These are phyloP conservation scores for Drosophila suzukii DNA, from an alignment of 1,140 invertebrate species.

Conservation along the genomic window DNA sequence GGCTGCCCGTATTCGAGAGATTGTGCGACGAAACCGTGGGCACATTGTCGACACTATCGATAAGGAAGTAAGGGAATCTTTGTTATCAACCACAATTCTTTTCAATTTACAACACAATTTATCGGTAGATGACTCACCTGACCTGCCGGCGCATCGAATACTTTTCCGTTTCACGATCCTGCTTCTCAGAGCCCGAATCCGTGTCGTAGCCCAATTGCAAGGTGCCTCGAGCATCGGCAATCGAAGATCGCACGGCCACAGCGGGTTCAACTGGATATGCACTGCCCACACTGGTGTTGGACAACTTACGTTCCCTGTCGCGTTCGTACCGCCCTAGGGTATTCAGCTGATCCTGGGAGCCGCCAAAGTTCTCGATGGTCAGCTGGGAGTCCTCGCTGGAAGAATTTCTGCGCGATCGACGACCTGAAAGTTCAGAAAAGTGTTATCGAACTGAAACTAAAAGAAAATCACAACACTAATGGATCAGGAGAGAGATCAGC, in stretches of 20 bases:
- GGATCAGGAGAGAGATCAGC: neutral
- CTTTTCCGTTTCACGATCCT: slow-evolving; percentile 86
- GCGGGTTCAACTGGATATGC: slow-evolving; percentile 85
- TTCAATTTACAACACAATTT: no score
- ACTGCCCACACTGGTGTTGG: slow-evolving; percentile 87
- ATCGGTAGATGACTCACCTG: slow-evolving; percentile 50
- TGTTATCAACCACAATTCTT: neutral
- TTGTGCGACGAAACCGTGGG: slow-evolving; percentile 69
- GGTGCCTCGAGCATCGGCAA: slow-evolving; percentile 90
- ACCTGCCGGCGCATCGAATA: slow-evolving; percentile 86
- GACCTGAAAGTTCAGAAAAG: slow-evolving; percentile 72
- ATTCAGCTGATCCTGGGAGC: slow-evolving; percentile 91
- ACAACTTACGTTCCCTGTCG: slow-evolving; percentile 86
- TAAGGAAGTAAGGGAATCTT: neutral
- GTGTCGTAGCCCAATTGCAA: slow-evolving; percentile 89
- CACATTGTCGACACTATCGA: slow-evolving; percentile 72
- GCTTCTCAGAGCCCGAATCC: slow-evolving; percentile 85
- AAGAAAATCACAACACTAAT: neutral
- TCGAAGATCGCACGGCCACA: slow-evolving; percentile 88
- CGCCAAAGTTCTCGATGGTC: slow-evolving; percentile 96
- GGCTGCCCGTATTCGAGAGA: slow-evolving; percentile 69
- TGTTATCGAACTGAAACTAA: neutral
- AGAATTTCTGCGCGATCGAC: slow-evolving; percentile 93
- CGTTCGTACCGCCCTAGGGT: slow-evolving; percentile 86
- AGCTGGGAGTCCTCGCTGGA: slow-evolving; percentile 94